Percentiles rank a stretch among this genome's conserved stretches.
Conservation (phyloP, 1,140 invertebrate species). For the Brachionus paranguensis region DNA sequence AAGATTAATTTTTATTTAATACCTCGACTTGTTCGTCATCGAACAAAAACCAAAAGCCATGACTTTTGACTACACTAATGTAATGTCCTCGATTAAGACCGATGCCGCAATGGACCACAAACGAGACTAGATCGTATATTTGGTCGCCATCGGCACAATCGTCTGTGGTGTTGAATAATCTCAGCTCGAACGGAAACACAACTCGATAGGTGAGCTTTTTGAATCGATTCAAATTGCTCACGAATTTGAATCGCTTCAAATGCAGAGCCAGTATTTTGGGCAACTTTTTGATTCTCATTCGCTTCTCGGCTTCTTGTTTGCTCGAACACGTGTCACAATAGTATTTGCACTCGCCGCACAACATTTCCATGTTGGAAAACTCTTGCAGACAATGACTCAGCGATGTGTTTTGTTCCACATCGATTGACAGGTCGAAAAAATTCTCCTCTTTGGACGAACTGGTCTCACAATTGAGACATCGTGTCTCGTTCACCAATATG, state of each 20-base stretch:
- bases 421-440: slow-evolving; percentile 96
- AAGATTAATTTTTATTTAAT: slow-evolving; percentile 53
- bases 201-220: slow-evolving; percentile 98
- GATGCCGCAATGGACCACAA: slow-evolving; percentile 97
- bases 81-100: slow-evolving; percentile 98
- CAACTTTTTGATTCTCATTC: slow-evolving; percentile 95
- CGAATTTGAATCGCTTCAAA: slow-evolving; percentile 96
- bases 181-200: slow-evolving; percentile 92
- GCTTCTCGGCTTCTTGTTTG: slow-evolving; percentile 92
- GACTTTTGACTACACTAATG: slow-evolving; percentile 98
- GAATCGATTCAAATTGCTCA: slow-evolving; percentile 95
- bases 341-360: slow-evolving; percentile 99
- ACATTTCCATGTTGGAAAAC: slow-evolving; percentile 95
- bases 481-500: slow-evolving; percentile 94
- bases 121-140: slow-evolving; percentile 93
- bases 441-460: slow-evolving; percentile 97
- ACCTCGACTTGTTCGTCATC: slow-evolving; percentile 99
- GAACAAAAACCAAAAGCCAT: slow-evolving; percentile 97
- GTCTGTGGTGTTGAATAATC: slow-evolving; percentile 92
- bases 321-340: slow-evolving; percentile 98
- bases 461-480: slow-evolving; percentile 98
- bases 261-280: slow-evolving; percentile 95
- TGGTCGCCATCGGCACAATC: slow-evolving; percentile 94
- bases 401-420: slow-evolving; percentile 97
- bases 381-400: slow-evolving; percentile 95